A percentile compares a stretch with the other conserved stretches of the same genome.
Conservation (phyloP, 2,113 vertebrate genomes). For the Ibidorhyncha struthersii region DNA sequence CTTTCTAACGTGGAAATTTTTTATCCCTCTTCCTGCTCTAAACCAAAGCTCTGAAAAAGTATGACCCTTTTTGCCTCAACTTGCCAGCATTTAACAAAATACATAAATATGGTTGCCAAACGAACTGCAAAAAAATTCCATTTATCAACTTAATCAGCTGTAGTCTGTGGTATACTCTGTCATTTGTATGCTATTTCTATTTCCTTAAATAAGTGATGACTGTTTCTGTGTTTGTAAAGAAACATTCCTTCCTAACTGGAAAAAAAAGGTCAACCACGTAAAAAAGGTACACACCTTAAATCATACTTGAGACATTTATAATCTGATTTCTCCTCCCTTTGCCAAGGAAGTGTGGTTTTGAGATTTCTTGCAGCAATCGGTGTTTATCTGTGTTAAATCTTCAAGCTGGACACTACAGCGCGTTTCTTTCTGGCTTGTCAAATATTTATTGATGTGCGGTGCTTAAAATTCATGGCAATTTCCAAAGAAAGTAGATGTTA, state of each 20-base stretch:
- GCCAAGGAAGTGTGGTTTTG: background rate
- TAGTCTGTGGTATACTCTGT: background rate
- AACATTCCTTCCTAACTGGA: constrained; percentile 22
- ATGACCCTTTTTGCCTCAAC: background rate
- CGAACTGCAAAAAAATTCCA: background rate
- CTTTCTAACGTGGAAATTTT: background rate
- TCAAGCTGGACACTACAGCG: background rate
- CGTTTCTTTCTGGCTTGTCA: background rate
- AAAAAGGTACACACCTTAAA: constrained; percentile 45
- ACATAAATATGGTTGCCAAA: background rate
- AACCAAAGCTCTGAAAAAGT: background rate
- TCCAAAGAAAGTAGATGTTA: background rate
- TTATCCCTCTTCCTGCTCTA: background rate
- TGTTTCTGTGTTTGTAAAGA: constrained; percentile 23
- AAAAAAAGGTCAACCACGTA: background rate
- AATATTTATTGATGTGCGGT: background rate
- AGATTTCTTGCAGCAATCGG: background rate
- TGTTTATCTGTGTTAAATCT: background rate
- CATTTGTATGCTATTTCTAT: background rate
- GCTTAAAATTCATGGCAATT: background rate
- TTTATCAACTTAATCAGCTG: constrained; percentile 1
- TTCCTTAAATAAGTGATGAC: constrained; percentile 44
- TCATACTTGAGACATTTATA: background rate
- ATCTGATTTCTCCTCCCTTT: background rate
- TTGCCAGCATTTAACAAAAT: background rate